These are phyloP conservation scores for Conus canariensis DNA, from an alignment of 2,888 invertebrate species.

Conservation along the genomic window DNA sequence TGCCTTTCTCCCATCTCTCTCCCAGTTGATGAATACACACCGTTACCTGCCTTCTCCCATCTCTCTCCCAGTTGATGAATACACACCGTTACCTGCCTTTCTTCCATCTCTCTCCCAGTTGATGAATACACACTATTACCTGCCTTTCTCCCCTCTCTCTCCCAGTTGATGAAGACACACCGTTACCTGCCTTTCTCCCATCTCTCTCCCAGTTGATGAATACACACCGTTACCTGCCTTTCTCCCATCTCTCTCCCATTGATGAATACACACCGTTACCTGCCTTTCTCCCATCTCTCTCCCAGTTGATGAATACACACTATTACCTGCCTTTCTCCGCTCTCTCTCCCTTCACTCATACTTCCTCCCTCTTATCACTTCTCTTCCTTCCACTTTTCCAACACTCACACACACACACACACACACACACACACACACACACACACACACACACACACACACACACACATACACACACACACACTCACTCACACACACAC, in stretches of 20 bases:
- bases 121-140: no score
- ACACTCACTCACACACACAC: no score
- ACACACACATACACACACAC: no score
- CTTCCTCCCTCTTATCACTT: background rate
- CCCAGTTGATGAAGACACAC: background rate
- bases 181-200: background rate
- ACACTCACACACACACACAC: background rate
- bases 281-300: no score
- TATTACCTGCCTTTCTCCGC: background rate
- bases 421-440: no score
- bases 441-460: no score
- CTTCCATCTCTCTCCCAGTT: background rate
- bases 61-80: background rate
- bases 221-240: no score
- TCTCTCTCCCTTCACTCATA: background rate
- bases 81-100: background rate
- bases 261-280: no score
- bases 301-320: no score
- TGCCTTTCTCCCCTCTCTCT: background rate
- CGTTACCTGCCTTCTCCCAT: background rate
- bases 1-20: background rate
- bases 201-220: background rate
- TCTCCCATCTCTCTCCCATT: background rate
- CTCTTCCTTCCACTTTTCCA: background rate
- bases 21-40: background rate